Base-by-base conservation (phyloP, 1,140 invertebrate genomes). In the Vollenhovia emeryi region DNA sequence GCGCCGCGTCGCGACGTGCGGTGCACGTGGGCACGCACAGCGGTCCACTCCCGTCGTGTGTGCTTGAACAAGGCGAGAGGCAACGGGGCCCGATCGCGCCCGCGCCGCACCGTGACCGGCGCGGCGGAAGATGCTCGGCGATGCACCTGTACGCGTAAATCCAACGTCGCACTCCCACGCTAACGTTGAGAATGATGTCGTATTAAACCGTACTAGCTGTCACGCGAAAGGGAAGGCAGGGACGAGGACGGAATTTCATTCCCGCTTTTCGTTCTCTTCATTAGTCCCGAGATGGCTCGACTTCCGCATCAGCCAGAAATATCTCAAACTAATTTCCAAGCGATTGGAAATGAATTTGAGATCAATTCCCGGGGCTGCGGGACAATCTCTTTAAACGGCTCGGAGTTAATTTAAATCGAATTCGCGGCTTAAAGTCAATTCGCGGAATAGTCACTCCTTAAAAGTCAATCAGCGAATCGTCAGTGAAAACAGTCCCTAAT, bases 131-230 rank as follows among this genome's bases (percentile, higher is more conserved):
- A 66, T 27, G 59, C 59, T 48, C 55, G 36, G 9, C 74, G 64
- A 30, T 80, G 68, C 60, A 83, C 66, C 87, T 74, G 79, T 55
- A 86, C 86, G 73, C 74, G 82, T 85, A 85, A 85, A 85, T 83
- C 78, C 75, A 52, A 86, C 78, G 21, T 45, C 50, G 66, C 45
- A 82, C 78, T 82, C 78, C 78, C 68, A 82, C 78, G 78, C 78
- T 57, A 55, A 33, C 66, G 50, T 45, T 45, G 24, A 33, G 78
- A 36, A 82, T 73, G 78, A 82, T 82, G 66, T 80, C 64, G 78
- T 82, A 82, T 66, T 71, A 43, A 68, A 82, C 24, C 13, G 66
- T 57, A 57, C 64, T n/a, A 69, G 78, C 78, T 82, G 78, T 27
- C 66, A 82, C n/a, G 13, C 36, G 52, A 9, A 45, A 55, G 78